Conservation (phyloP, 2,113 vertebrate genomes). For the Alligator mississippiensis region DNA sequence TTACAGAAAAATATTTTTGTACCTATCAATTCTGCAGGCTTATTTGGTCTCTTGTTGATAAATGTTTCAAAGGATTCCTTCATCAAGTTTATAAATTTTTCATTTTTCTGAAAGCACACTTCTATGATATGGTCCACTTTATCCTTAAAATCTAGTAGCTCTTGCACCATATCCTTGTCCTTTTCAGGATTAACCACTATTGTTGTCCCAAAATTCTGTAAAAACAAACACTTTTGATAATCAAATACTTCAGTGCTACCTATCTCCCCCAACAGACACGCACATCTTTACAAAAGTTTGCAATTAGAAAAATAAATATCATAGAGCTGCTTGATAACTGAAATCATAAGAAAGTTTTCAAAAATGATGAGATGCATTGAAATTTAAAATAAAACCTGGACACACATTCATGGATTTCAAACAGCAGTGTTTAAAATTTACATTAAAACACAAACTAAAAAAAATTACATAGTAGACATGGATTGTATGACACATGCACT, state of each 20-base stretch:
- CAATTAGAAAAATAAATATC: conserved; percentile 1
- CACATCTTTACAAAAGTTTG: conserved; percentile 18
- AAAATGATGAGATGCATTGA: conserved; percentile 47
- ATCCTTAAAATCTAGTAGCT: conserved; percentile 88
- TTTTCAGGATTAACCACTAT: conserved; percentile 88
- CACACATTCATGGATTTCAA: conserved; percentile 51
- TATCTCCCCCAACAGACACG: conserved; percentile 58
- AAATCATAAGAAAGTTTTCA: background rate
- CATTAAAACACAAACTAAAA: conserved; percentile 51
- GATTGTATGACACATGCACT: conserved; percentile 12
- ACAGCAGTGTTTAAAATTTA: conserved; percentile 40
- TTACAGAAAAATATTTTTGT: conserved; percentile 57
- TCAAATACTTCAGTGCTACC: conserved; percentile 59
- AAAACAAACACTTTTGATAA: conserved; percentile 75
- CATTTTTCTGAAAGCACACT: conserved; percentile 87
- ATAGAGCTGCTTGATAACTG: conserved; percentile 30
- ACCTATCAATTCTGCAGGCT: conserved; percentile 88
- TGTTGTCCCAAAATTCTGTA: conserved; percentile 84
- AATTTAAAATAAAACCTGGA: conserved; percentile 50
- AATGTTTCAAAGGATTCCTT: conserved; percentile 88
- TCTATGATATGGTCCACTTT: conserved; percentile 86
- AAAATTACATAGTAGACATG: conserved; percentile 24
- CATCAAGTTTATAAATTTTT: conserved; percentile 86
- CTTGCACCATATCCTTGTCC: conserved; percentile 88
- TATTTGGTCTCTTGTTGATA: conserved; percentile 88